These are phyloP conservation scores for Lordiphosa fenestrarum DNA, from an alignment of 2,888 invertebrate genomes.

Conservation along the genomic window DNA sequence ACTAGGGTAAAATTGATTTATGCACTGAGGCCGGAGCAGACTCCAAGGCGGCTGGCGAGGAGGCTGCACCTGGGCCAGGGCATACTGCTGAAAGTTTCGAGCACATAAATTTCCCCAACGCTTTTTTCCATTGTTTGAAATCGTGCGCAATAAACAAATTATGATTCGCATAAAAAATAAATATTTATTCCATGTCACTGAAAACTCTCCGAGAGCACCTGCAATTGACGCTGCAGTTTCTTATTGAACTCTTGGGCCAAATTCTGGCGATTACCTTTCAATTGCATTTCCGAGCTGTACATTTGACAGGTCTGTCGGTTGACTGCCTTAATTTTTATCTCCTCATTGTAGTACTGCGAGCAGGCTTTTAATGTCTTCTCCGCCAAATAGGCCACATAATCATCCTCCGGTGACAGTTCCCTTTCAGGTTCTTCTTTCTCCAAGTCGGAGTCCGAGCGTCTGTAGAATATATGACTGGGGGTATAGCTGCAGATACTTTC, in stretches of 20 bases:
- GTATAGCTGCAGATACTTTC: slow-evolving; percentile 24
- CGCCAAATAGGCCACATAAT: slow-evolving; percentile 40
- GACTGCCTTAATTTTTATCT: not conserved
- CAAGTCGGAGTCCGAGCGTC: slow-evolving; percentile 30
- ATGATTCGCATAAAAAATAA: slow-evolving; percentile 21
- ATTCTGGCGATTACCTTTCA: slow-evolving; percentile 7
- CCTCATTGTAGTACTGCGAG: slow-evolving; percentile 8
- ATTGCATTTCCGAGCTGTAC: slow-evolving; percentile 29
- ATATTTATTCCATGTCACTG: slow-evolving; percentile 40
- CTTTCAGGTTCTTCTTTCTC: slow-evolving; percentile 1
- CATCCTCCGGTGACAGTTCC: slow-evolving; percentile 1
- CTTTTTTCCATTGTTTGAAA: slow-evolving; percentile 18
- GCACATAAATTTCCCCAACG: slow-evolving; percentile 25
- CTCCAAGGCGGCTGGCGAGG: slow-evolving; percentile 51
- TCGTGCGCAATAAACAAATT: slow-evolving; percentile 24
- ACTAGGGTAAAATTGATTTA: slow-evolving; percentile 64
- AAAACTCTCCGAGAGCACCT: slow-evolving; percentile 23
- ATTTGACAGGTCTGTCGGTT: slow-evolving; percentile 8
- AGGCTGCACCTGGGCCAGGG: no score
- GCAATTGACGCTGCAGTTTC: slow-evolving; percentile 30
- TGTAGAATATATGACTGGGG: slow-evolving; percentile 36
- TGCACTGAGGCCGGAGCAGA: slow-evolving; percentile 46
- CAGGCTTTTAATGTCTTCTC: slow-evolving; percentile 30
- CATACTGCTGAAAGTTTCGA: no score
- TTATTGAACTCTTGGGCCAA: slow-evolving; percentile 29